phyloP scores from a whole-genome alignment of 2,113 vertebrate species.

The Sigmodon hispidus region DNA sequence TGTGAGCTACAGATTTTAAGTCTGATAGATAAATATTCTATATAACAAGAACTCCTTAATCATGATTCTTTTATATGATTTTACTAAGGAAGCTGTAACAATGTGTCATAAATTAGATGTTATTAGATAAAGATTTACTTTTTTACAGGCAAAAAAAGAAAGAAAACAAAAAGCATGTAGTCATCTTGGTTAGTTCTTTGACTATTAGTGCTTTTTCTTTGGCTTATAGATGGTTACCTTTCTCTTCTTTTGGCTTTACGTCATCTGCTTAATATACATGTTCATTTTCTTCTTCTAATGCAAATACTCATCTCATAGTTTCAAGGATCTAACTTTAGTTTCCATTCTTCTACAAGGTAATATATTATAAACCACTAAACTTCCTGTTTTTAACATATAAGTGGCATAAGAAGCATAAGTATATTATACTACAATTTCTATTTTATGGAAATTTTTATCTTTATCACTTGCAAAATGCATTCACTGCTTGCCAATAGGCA shows the following conservation, averaged over 20 bases:
- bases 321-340: not conserved
- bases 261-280: not conserved
- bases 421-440: not conserved
- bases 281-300: not conserved
- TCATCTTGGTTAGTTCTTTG: not conserved
- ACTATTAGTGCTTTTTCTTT: not conserved
- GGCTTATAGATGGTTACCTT: not conserved
- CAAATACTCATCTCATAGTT: fast-evolving
- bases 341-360: not conserved
- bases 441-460: not conserved
- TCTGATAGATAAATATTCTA: not conserved
- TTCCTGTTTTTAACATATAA: not conserved
- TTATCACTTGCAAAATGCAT: not conserved
- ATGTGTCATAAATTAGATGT: not conserved
- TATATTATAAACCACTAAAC: not conserved
- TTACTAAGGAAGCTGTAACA: not conserved
- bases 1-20: no score
- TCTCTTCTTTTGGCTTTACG: not conserved
- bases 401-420: not conserved
- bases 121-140: not conserved
- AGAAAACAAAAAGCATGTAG: not conserved
- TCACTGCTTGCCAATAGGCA: not conserved
- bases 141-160: not conserved
- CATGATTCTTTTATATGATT: not conserved
- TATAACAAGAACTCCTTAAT: not conserved